A percentile compares a stretch with the other conserved stretches of the same genome.
Evolutionary conservation across 2,113 vertebrate species (phyloP).

Genomic region (Malurus alboscapulatus): DNA sequence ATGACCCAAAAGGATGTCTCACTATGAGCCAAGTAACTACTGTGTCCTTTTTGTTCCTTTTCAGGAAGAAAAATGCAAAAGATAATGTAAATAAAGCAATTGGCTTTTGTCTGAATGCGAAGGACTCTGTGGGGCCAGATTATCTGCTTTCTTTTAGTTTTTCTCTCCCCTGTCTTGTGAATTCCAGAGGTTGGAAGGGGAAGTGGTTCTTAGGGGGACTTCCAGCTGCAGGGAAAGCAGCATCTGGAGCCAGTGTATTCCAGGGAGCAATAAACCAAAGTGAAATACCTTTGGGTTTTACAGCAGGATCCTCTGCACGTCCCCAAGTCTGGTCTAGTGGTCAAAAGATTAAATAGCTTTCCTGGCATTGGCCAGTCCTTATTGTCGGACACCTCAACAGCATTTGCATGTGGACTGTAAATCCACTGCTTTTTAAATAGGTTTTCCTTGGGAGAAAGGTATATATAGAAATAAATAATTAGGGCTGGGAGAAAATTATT

Average conservation of each 20-base stretch:
- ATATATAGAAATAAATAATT: not conserved
- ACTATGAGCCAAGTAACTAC: not conserved
- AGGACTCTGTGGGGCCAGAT: not conserved
- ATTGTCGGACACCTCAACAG: not conserved
- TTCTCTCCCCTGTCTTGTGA: not conserved
- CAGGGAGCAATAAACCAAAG: not conserved
- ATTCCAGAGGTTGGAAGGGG: not conserved
- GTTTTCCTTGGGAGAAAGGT: not conserved
- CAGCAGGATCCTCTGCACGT: not conserved
- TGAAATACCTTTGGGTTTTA: not conserved
- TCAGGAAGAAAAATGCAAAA: not conserved
- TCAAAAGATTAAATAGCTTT: not conserved
- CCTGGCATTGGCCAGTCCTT: not conserved
- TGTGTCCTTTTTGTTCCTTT: not conserved
- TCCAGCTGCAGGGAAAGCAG: not conserved
- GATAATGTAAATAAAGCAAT: not conserved
- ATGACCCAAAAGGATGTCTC: not conserved
- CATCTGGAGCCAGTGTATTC: not conserved
- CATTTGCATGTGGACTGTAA: not conserved
- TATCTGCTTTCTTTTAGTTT: not conserved
- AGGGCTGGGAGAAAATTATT: not conserved
- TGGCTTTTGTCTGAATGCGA: not conserved
- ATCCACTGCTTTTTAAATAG: not conserved
- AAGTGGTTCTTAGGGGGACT: not conserved
- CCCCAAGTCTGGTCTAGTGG: not conserved